Percentiles rank a stretch among this genome's conserved stretches.
Conservation (phyloP, 1,140 invertebrate genomes). For the Zaprionus camerounensis region DNA sequence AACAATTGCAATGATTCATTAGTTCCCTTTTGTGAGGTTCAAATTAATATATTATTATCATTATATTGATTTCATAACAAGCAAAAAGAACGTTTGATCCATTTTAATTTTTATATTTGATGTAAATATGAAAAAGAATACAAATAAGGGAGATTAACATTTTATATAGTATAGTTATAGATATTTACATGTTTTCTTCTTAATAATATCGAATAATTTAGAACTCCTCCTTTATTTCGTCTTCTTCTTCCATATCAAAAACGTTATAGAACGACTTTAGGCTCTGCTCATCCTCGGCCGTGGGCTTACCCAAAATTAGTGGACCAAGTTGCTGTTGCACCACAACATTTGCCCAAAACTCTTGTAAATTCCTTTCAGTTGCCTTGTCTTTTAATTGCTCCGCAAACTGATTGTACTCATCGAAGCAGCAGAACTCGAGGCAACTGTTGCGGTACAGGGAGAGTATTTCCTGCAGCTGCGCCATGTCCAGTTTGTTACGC, state of each 20-base stretch:
- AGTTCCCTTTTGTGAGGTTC: not conserved
- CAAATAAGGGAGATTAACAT: no score
- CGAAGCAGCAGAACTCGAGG: conserved; percentile 61
- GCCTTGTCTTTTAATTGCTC: conserved; percentile 49
- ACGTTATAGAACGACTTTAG: conserved; percentile 51
- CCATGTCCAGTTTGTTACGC: conserved; percentile 48
- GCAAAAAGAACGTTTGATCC: not conserved
- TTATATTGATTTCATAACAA: not conserved
- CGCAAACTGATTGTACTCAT: conserved; percentile 73
- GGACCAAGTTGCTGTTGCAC: conserved; percentile 64
- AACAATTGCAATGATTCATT: not conserved
- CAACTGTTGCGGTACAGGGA: conserved; percentile 58
- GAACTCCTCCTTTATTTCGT: not conserved
- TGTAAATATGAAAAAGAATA: not conserved
- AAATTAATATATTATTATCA: not conserved
- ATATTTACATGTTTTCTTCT: not conserved
- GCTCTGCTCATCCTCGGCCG: conserved; percentile 61
- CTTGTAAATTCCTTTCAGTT: conserved; percentile 22
- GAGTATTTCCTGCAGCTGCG: conserved; percentile 56
- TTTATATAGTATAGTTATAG: not conserved
- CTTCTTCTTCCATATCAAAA: not conserved
- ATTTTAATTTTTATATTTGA: not conserved
- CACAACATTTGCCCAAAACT: conserved; percentile 66
- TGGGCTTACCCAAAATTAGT: conserved; percentile 61
- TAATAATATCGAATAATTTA: not conserved